These are phyloP conservation scores for Parauchenoglanis ngamensis DNA, from an alignment of 2,797 vertebrate genomes.

Conservation along the genomic window DNA sequence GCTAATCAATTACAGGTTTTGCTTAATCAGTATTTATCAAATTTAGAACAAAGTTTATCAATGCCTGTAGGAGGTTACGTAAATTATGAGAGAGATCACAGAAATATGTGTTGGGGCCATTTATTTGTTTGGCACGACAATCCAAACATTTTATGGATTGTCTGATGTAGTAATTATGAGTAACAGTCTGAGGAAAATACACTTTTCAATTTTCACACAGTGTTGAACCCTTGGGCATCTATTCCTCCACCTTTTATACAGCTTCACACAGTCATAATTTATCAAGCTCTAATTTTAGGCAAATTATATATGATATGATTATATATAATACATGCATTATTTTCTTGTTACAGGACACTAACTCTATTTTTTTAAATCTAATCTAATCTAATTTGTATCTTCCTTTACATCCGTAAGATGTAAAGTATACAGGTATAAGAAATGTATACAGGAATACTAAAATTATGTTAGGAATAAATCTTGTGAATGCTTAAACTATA, in stretches of 20 bases:
- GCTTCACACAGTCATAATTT: background rate
- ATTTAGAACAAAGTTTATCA: background rate
- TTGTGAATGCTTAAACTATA: background rate
- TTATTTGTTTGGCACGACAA: background rate
- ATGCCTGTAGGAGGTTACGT: background rate
- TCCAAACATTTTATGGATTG: background rate
- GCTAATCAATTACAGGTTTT: slow-evolving; percentile 12
- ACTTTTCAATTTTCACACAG: background rate
- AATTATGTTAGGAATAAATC: background rate
- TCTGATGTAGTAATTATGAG: background rate
- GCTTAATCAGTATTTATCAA: background rate
- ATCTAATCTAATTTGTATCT: too few species aligned
- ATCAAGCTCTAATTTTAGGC: background rate
- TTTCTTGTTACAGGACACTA: too few species aligned
- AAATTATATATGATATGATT: background rate
- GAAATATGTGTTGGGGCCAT: background rate
- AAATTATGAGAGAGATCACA: background rate
- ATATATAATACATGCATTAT: too few species aligned
- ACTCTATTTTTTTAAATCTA: too few species aligned
- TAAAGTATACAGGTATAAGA: background rate
- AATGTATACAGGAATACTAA: background rate
- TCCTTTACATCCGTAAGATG: too few species aligned
- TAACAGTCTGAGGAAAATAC: background rate
- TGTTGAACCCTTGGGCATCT: background rate
- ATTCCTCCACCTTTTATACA: background rate